A percentile compares a stretch with the other conserved stretches of the same genome.
Conservation (phyloP, 2,113 vertebrate species). For the Datnioides undecimradiatus region DNA sequence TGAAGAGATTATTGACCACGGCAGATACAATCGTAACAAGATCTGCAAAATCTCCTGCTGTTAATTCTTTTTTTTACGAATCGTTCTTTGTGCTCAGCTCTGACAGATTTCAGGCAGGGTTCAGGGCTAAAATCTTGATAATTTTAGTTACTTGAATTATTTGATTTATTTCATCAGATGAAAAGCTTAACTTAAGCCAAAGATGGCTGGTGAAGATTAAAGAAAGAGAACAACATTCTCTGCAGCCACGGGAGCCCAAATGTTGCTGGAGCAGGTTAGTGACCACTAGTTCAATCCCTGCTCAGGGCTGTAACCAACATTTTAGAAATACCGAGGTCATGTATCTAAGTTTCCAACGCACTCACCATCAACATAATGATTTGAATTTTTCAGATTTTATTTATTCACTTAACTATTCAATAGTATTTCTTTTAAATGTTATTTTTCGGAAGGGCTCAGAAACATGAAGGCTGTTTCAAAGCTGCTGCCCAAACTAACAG, state of each 20-base stretch:
- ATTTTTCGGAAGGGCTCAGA: not conserved
- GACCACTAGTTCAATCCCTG: not conserved
- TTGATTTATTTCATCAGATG: not conserved
- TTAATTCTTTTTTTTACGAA: constrained; percentile 35
- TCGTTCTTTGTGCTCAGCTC: not conserved
- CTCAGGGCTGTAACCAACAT: not conserved
- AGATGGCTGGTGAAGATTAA: not conserved
- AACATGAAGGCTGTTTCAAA: not conserved
- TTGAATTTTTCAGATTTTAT: not conserved
- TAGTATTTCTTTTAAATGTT: not conserved
- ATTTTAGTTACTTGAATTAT: not conserved
- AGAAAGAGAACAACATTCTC: not conserved
- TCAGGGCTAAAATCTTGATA: not conserved
- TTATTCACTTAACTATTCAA: not conserved
- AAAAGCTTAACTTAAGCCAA: not conserved
- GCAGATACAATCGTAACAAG: constrained; percentile 24
- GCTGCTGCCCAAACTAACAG: not conserved
- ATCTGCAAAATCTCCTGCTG: constrained; percentile 16
- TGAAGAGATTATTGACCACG: constrained; percentile 34
- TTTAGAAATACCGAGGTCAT: not conserved
- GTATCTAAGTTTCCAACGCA: not conserved
- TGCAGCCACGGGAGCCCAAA: not conserved
- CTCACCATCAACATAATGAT: not conserved
- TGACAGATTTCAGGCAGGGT: not conserved
- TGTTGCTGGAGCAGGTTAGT: not conserved